phyloP scores from a whole-genome alignment of 2,888 invertebrate genomes.

The Drosophila algonquin region DNA sequence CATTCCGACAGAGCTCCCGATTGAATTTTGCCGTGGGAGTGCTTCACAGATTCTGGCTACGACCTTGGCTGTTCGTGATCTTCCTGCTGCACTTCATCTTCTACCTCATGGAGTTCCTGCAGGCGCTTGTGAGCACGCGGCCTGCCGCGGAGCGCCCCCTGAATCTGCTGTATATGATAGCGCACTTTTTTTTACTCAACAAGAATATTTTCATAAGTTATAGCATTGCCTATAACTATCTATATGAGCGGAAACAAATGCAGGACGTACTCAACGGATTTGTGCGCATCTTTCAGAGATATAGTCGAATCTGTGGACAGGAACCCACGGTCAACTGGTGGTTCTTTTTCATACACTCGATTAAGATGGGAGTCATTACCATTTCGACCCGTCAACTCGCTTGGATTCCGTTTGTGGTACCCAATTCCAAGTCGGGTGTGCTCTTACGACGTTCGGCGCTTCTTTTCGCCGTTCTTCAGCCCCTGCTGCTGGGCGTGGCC shows the following conservation, averaged over 20 bases:
- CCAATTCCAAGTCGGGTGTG: not conserved
- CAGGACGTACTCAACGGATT: conserved; percentile 45
- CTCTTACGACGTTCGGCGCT: not conserved
- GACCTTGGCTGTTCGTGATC: conserved; percentile 35
- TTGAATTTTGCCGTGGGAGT: conserved; percentile 24
- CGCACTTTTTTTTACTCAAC: conserved; percentile 2
- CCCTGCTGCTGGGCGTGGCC: conserved; percentile 29
- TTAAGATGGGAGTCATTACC: too few relatives aligned
- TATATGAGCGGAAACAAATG: conserved; percentile 5
- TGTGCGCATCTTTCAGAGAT: conserved; percentile 6
- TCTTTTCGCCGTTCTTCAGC: conserved; percentile 48
- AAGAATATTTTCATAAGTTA: conserved; percentile 17
- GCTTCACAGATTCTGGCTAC: conserved; percentile 48
- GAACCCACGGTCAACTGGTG: conserved; percentile 48
- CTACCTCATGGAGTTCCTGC: not conserved
- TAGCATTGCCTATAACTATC: conserved; percentile 18
- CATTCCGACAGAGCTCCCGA: conserved; percentile 11
- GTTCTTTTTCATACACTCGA: conserved; percentile 1
- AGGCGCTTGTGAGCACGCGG: not conserved
- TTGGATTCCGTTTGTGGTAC: too few relatives aligned
- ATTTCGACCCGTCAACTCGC: too few relatives aligned
- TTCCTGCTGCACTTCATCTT: not conserved
- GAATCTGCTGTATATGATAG: conserved; percentile 19
- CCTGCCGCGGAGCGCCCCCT: conserved; percentile 4
- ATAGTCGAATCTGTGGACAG: conserved; percentile 8